These are phyloP conservation scores for Copidosoma aretas DNA, from an alignment of 2,888 invertebrate species.

Conservation along the genomic window DNA sequence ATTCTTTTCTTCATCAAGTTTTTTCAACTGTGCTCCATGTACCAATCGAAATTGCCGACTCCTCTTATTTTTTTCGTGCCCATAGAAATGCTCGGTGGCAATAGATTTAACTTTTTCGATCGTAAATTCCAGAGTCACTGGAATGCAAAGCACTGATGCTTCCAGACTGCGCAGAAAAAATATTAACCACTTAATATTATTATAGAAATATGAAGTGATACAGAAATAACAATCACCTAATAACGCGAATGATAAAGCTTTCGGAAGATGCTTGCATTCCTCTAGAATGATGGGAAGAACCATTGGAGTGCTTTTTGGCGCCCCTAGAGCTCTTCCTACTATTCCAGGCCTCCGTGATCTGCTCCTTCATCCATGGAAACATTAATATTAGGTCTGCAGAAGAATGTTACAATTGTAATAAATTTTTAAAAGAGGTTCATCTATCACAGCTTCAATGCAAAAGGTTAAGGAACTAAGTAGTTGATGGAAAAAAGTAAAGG, in stretches of 20 bases:
- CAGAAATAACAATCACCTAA: slow-evolving; percentile 48
- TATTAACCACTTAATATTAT: neutral
- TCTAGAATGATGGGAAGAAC: slow-evolving; percentile 48
- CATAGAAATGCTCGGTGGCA: slow-evolving; percentile 56
- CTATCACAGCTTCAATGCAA: too few species aligned
- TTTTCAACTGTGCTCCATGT: slow-evolving; percentile 49
- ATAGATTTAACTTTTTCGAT: slow-evolving; percentile 54
- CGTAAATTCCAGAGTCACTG: slow-evolving; percentile 52
- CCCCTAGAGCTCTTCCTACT: slow-evolving; percentile 55
- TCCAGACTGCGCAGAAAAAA: slow-evolving; percentile 48
- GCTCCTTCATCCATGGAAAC: slow-evolving; percentile 58
- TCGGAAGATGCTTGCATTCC: slow-evolving; percentile 50
- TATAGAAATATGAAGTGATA: too few species aligned
- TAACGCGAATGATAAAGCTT: slow-evolving; percentile 53
- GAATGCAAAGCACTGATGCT: slow-evolving; percentile 50
- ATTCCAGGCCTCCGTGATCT: slow-evolving; percentile 56
- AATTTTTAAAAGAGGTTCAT: too few species aligned
- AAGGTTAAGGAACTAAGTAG: too few species aligned
- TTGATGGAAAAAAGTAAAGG: too few species aligned
- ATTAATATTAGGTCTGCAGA: slow-evolving; percentile 47
- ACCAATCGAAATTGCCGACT: slow-evolving; percentile 53
- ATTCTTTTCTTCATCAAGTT: slow-evolving; percentile 51
- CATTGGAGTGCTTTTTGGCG: slow-evolving; percentile 48
- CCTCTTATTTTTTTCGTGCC: slow-evolving; percentile 46
- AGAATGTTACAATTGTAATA: too few species aligned